Base-by-base conservation (phyloP, 2,797 vertebrate genomes). In the Botia almorhae region DNA sequence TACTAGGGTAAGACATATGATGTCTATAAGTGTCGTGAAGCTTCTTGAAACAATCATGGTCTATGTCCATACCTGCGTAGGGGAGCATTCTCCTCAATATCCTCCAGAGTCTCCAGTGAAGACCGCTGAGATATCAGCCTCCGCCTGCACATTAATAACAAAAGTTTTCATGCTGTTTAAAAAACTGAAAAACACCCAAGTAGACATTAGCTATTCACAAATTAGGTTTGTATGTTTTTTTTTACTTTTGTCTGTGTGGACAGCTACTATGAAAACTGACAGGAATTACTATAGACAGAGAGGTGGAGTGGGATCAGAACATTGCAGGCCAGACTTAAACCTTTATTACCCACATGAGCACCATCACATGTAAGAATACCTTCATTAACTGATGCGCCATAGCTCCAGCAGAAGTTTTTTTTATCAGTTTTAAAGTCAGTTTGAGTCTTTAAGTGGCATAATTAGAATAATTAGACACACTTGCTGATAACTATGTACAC, bases 1-100 rank as follows among this genome's bases (percentile, higher is more conserved):
- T 11, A 12, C 10, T 12, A 33, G 2, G 4, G 4, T 63, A 29
- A 17, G 1, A 63, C 14, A 36, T 7, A 3, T 26, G 21, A 53
- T 4, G n/a, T 23, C 23, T 63, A 5, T 12, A 26, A 4, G 33
- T 10, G 7, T 10, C 43, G 7, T 46, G 21, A 48, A 48, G 72
- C 7, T 29, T 61, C 10, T 13, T 14, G 16, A 23, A 65, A 53
- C 51, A 16, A 10, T 5, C 55, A 50, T 29, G 6, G 21, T 48
- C 2, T 2, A 58, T 89, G 21, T 48, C 2, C 1, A 58, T 89
- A 98, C 98, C 98, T 98, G 88, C 98, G 93, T 14, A 99, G 93
- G 51, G 98, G 98, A 82, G 97, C 98, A 3, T 99, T 99, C 90
- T 99, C 98, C 91, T 99, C 98, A 19, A 99, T 99, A 89, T 99